A percentile compares a stretch with the other conserved stretches of the same genome.
Conservation (phyloP, 2,797 vertebrate species). For the Eulemur coronatus region DNA sequence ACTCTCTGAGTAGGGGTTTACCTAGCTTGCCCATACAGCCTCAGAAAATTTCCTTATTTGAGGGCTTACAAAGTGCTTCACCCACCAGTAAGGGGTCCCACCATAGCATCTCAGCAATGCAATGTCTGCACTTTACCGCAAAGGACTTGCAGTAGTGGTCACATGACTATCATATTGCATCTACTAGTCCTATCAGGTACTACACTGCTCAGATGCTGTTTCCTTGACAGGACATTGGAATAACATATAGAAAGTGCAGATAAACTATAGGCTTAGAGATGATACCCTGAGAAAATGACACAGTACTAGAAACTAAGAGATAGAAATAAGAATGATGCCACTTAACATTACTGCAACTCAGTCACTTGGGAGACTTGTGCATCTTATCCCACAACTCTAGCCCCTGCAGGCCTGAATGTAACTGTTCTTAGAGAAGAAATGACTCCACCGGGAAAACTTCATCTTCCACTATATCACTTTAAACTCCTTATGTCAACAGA, state of each 20-base stretch:
- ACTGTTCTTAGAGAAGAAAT: not conserved
- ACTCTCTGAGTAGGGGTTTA: not conserved
- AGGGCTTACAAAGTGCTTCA: not conserved
- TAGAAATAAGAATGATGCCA: not conserved
- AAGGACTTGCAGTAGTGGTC: not conserved
- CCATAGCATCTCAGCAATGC: not conserved
- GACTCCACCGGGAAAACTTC: rapidly evolving
- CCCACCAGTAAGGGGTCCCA: not conserved
- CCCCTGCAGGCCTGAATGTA: not conserved
- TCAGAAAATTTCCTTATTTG: not conserved
- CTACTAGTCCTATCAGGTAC: not conserved
- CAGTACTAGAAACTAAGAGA: not conserved
- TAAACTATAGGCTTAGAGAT: not conserved
- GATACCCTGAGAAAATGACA: not conserved
- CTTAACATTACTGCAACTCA: not conserved
- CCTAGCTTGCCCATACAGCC: rapidly evolving
- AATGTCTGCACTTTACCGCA: not conserved
- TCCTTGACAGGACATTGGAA: too few relatives aligned
- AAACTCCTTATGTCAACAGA: not conserved
- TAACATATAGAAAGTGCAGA: not conserved
- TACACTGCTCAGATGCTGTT: not conserved
- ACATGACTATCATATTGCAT: not conserved
- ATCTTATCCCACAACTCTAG: not conserved
- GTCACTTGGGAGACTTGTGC: not conserved
- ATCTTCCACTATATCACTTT: not conserved